A percentile compares a stretch with the other conserved stretches of the same genome.
Conservation (phyloP, 2,113 vertebrate genomes). For the Hippocampus comes region DNA sequence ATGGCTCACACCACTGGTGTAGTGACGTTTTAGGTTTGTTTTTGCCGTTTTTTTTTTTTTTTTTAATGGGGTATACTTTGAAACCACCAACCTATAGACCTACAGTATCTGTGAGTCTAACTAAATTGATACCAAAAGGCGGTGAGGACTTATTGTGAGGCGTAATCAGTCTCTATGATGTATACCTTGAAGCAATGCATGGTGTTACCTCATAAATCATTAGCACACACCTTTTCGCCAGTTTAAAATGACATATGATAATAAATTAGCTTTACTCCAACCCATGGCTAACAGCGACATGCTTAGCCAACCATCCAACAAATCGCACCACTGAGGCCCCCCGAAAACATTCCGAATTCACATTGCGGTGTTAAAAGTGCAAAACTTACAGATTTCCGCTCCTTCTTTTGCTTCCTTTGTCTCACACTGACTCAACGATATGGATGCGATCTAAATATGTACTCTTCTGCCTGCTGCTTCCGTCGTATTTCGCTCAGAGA, state of each 20-base stretch:
- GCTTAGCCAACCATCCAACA: no score
- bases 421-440: neutral
- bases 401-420: constrained; percentile 3
- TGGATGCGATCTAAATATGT: neutral
- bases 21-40: no score
- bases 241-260: neutral
- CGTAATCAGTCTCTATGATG: constrained; percentile 4
- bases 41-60: no score
- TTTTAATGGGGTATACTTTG: no score
- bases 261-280: neutral
- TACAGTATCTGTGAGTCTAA: no score
- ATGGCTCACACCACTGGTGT: no score
- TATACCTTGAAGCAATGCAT: neutral
- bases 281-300: no score
- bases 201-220: no score
- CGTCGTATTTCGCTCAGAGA: neutral
- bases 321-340: no score
- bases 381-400: neutral
- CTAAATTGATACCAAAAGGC: neutral
- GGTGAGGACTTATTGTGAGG: constrained; percentile 17
- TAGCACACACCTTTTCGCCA: neutral
- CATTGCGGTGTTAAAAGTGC: neutral
- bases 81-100: no score
- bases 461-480: neutral
- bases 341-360: no score